phyloP scores from a whole-genome alignment of 2,888 invertebrate genomes.

The Conomelus anceps region DNA sequence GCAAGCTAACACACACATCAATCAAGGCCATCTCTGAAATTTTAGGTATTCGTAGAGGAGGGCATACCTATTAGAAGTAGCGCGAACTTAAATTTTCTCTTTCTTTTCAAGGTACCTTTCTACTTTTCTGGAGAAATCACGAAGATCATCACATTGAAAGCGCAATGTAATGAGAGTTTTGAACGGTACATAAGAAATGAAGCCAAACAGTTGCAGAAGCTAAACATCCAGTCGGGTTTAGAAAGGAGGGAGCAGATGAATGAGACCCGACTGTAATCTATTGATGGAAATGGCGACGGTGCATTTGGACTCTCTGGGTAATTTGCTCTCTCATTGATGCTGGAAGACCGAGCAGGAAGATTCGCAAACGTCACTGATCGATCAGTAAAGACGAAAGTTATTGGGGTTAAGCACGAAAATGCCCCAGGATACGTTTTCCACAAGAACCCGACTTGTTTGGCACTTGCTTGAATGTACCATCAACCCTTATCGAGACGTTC shows the following conservation, averaged over 20 bases:
- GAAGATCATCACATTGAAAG: background rate
- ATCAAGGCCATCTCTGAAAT: background rate
- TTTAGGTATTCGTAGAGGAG: background rate
- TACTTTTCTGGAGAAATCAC: background rate
- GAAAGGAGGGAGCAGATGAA: background rate
- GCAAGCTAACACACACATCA: background rate
- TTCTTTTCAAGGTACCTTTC: background rate
- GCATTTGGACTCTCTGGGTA: background rate
- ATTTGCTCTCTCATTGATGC: background rate
- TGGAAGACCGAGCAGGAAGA: background rate
- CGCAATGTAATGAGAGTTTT: background rate
- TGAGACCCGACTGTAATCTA: background rate
- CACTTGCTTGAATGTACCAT: background rate
- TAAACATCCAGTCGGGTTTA: background rate
- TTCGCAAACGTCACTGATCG: background rate
- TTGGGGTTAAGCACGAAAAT: background rate
- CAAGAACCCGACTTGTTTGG: background rate
- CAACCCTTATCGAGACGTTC: background rate
- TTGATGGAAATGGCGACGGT: background rate
- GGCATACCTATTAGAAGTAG: background rate
- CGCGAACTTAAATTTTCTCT: background rate
- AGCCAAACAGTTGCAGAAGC: background rate
- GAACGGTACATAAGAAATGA: background rate
- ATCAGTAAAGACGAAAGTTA: background rate
- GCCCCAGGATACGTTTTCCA: background rate